A percentile compares a stretch with the other conserved stretches of the same genome.
Evolutionary conservation across 2,113 vertebrate genomes (phyloP).

Genomic region (Columbina picui): DNA sequence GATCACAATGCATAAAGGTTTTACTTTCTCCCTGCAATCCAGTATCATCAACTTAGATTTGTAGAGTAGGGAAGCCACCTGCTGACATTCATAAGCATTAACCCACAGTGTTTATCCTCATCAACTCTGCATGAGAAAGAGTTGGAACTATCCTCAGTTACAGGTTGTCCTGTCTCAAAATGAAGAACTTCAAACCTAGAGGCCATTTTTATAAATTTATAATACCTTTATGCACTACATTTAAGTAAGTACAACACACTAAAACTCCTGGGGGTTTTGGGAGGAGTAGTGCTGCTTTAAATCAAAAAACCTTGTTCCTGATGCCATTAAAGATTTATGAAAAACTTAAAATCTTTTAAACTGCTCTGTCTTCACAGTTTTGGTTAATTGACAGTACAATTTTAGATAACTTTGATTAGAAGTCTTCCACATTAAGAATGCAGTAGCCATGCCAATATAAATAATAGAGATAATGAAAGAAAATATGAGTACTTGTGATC

Average conservation of each 20-base stretch:
- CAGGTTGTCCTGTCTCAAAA: neutral
- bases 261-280: fast-evolving
- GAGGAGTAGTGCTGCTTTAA: neutral
- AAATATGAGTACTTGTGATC: neutral
- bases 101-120: neutral
- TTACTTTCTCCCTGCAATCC: neutral
- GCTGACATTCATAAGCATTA: constrained; percentile 16
- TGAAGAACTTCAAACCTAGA: neutral
- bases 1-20: neutral
- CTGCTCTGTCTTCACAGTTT: neutral
- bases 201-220: neutral
- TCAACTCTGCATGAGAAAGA: neutral
- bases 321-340: neutral
- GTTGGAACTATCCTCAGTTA: neutral
- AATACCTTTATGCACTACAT: neutral
- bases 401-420: neutral
- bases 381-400: neutral
- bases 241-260: neutral
- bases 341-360: neutral
- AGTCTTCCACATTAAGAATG: neutral
- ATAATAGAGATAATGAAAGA: neutral
- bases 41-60: neutral
- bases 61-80: constrained; percentile 18
- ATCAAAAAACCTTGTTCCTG: neutral
- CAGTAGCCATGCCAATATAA: neutral